A percentile compares a stretch with the other conserved stretches of the same genome.
Conservation (phyloP, 2,888 invertebrate species). For the Rhopalosiphum nymphaeae region DNA sequence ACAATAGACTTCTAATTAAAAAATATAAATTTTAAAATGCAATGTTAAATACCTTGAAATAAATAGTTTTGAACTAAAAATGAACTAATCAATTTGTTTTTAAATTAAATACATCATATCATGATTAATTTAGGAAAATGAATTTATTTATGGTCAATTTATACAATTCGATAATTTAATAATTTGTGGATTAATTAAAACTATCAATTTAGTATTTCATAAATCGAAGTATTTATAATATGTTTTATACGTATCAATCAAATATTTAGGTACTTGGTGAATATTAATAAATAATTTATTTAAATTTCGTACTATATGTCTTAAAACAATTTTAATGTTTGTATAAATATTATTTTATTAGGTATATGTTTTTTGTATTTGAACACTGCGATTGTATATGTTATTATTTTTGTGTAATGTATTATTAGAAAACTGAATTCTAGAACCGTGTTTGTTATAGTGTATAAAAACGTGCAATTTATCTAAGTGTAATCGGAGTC, state of each 20-base stretch:
- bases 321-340: background rate
- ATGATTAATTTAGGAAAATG: background rate
- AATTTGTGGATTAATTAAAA: background rate
- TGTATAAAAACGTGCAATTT: background rate
- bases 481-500: background rate
- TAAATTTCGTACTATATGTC: background rate
- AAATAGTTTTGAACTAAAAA: background rate
- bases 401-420: constrained; percentile 12
- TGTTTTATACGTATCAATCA: background rate
- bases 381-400: background rate
- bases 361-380: background rate
- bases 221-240: background rate
- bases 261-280: background rate
- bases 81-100: background rate
- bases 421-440: background rate
- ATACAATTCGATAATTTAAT: background rate
- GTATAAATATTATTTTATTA: background rate
- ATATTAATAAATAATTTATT: background rate
- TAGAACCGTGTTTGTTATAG: background rate
- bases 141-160: background rate
- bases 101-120: background rate
- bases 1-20: background rate
- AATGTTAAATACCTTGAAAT: constrained; percentile 8
- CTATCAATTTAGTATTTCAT: background rate
- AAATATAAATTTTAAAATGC: constrained; percentile 22